phyloP scores from a whole-genome alignment of 2,797 vertebrate species.

The Benthosema pterotum region DNA sequence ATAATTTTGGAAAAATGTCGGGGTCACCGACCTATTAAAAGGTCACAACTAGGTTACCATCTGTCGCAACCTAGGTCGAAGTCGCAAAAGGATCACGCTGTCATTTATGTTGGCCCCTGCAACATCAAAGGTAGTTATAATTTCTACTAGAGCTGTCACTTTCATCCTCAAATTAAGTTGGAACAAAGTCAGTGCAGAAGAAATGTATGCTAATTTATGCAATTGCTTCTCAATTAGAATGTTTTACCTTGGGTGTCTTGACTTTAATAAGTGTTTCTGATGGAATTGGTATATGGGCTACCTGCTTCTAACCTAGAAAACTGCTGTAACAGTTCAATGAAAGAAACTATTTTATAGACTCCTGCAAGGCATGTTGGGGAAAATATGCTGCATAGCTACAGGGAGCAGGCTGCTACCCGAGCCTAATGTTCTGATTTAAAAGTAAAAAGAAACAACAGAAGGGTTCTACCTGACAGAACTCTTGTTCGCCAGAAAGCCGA shows the following conservation, averaged over 20 bases:
- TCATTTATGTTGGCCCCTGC: background rate
- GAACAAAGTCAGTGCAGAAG: background rate
- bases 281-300: conserved; percentile 24
- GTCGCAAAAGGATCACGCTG: too few species aligned
- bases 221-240: background rate
- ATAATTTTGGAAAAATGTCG: too few species aligned
- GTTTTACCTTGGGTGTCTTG: conserved; percentile 21
- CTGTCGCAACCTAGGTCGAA: too few species aligned
- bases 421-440: too few species aligned
- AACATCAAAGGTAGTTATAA: background rate
- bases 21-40: too few species aligned
- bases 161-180: background rate
- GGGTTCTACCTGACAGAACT: conserved; percentile 23
- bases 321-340: conserved; percentile 23
- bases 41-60: too few species aligned
- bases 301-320: conserved; percentile 32
- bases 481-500: background rate
- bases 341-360: conserved; percentile 32
- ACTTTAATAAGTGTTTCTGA: conserved; percentile 33
- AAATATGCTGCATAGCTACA: conserved; percentile 22
- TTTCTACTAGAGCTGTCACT: background rate
- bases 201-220: background rate
- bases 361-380: conserved; percentile 36
- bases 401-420: conserved; percentile 49
- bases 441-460: conserved; percentile 19